These are phyloP conservation scores for Cyclophora punctaria DNA, from an alignment of 2,888 invertebrate species.

Conservation along the genomic window DNA sequence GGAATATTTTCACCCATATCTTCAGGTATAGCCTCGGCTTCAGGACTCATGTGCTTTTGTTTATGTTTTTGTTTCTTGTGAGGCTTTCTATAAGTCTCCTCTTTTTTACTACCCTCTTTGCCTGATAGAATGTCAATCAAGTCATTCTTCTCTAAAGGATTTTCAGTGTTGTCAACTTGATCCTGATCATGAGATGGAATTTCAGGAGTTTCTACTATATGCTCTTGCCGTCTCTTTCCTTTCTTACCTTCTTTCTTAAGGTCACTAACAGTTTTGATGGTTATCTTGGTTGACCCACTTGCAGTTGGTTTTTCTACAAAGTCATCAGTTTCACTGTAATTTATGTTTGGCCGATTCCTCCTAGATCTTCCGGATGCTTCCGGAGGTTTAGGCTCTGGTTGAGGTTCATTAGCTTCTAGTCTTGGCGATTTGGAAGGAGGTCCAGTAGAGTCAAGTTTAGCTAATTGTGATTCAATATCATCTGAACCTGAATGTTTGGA, in stretches of 20 bases:
- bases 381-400: constrained; percentile 62
- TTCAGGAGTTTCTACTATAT: constrained; percentile 27
- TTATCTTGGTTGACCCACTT: constrained; percentile 45
- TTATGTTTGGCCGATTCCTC: constrained; percentile 65
- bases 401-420: constrained; percentile 51
- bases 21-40: constrained; percentile 25
- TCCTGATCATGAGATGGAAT: constrained; percentile 15
- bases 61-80: constrained; percentile 51
- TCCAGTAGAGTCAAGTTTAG: constrained; percentile 48
- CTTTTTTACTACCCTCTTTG: constrained; percentile 37
- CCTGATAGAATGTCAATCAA: constrained; percentile 54
- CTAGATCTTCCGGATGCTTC: constrained; percentile 59
- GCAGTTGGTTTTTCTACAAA: constrained; percentile 66
- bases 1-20: constrained; percentile 20
- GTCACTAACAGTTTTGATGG: constrained; percentile 57
- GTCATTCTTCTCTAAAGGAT: constrained; percentile 45
- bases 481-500: constrained; percentile 37
- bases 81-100: constrained; percentile 43
- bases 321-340: constrained; percentile 76
- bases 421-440: constrained; percentile 41
- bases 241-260: constrained; percentile 60
- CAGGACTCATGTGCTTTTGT: constrained; percentile 49
- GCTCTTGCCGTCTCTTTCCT: constrained; percentile 51
- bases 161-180: constrained; percentile 35
- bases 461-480: constrained; percentile 56